Conservation (phyloP, 2,797 vertebrate species). For the Petrocephalus schoutedeni region DNA sequence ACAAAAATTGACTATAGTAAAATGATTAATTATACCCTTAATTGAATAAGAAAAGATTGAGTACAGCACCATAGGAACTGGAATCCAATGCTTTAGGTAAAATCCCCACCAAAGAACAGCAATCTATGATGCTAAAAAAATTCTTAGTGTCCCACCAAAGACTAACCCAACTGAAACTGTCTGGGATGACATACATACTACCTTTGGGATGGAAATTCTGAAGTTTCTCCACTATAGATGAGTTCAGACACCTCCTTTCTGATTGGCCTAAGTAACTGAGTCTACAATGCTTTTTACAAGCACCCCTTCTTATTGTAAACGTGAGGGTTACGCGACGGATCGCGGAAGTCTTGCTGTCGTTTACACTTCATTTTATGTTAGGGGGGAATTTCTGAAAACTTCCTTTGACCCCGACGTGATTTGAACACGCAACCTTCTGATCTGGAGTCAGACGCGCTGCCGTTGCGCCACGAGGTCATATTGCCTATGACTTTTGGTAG, state of each 20-base stretch:
- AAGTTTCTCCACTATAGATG: not conserved
- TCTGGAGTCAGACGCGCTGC: not conserved
- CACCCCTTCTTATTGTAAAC: not conserved
- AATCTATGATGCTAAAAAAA: not conserved
- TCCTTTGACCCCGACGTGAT: not conserved
- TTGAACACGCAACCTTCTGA: not conserved
- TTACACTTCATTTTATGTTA: not conserved
- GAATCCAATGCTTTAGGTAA: not conserved
- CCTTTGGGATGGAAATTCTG: not conserved
- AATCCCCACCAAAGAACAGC: not conserved
- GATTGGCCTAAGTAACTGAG: not conserved
- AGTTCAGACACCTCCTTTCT: not conserved
- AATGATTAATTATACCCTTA: not conserved
- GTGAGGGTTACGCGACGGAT: not conserved
- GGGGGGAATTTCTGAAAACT: no score
- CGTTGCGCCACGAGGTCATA: not conserved
- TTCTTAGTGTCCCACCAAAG: not conserved
- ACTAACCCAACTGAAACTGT: not conserved
- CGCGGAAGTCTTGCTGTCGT: not conserved
- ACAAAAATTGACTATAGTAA: not conserved
- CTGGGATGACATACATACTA: not conserved
- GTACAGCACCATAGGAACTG: not conserved
- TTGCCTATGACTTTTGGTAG: fast-evolving
- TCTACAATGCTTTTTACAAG: not conserved
- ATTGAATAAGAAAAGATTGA: not conserved